Evolutionary conservation across 2,797 vertebrate species (phyloP), one percentile per base, ranked within the genome.

Genomic region (Dermochelys coriacea): DNA sequence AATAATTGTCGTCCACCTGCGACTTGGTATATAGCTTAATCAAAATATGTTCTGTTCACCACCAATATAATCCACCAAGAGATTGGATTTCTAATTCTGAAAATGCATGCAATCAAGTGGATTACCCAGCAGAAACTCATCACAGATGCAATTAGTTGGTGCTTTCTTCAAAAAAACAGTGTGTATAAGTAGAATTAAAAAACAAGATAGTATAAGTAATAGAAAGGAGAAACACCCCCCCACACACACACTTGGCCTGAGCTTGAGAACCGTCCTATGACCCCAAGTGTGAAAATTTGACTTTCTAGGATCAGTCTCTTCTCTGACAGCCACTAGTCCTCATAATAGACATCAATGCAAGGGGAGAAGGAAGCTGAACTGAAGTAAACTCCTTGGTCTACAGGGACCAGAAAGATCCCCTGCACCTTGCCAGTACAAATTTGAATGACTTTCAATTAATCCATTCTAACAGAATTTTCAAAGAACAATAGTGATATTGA

Each of bases 341-440:
- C 87, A 81, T 84, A 81, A 54, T 91, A 88, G 93, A 93, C 86
- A 49, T 89, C 85, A 96, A 95, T 94, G 91, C 93, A 93, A 82
- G 88, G 64, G 88, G 88, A 94, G 83, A 82, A 88, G 92, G 94
- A 95, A 96, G 90, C 90, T 91, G 91, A 92, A 85, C 88, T 91
- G 85, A 87, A 89, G 83, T 80, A 59, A 41, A 5, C 78, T 82
- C 71, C 91, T 96, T 0, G 0, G 89, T 94, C 86, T 41, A 6
- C 77, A 78, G 77, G 80, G 84, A 94, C 93, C 84, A 94, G 45
- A 78, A 96, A 82, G n/a, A 88, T 93, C 85, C 51, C 27, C 89
- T 95, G 96, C 85, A 91, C 93, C 91, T 87, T 95, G 87, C 41
- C 96, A 93, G 29, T 47, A 95, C 94, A 87, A 77, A 87, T 88